A percentile compares a stretch with the other conserved stretches of the same genome.
These are phyloP conservation scores for Sinocyclocheilus grahami DNA, from an alignment of 2,113 vertebrate genomes.

Conservation along the genomic window DNA sequence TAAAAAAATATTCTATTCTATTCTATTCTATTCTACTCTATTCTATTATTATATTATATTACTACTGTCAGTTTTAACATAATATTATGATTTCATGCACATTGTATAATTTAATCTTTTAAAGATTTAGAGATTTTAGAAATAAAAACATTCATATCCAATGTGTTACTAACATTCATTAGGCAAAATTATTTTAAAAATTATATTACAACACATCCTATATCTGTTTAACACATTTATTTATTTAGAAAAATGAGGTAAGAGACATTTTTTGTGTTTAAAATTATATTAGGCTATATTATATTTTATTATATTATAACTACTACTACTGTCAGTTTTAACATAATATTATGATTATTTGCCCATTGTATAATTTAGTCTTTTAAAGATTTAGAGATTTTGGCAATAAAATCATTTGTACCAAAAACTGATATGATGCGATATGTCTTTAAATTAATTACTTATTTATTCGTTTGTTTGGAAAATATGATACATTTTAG, in stretches of 20 bases:
- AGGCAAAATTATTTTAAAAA: not conserved
- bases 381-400: not conserved
- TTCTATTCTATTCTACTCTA: no score
- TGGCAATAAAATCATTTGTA: no score
- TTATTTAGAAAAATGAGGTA: not conserved
- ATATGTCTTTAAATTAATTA: not conserved
- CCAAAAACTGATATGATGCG: no score
- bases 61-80: not conserved
- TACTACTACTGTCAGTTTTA: not conserved
- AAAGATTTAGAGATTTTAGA: not conserved
- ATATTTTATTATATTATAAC: not conserved
- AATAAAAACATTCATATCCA: not conserved
- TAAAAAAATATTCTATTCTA: no score
- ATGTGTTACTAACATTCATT: not conserved
- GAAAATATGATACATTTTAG: not conserved
- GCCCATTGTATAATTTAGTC: not conserved
- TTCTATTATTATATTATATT: not conserved
- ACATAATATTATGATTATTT: not conserved
- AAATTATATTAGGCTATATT: not conserved
- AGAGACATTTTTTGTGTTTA: not conserved
- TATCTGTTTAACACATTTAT: not conserved
- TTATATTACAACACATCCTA: not conserved
- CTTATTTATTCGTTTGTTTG: not conserved
- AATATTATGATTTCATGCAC: not conserved
- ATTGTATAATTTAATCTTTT: not conserved